A percentile compares a stretch with the other conserved stretches of the same genome.
Evolutionary conservation across 2,888 invertebrate genomes (phyloP).

Genomic region (Diplazon laetatorius): DNA sequence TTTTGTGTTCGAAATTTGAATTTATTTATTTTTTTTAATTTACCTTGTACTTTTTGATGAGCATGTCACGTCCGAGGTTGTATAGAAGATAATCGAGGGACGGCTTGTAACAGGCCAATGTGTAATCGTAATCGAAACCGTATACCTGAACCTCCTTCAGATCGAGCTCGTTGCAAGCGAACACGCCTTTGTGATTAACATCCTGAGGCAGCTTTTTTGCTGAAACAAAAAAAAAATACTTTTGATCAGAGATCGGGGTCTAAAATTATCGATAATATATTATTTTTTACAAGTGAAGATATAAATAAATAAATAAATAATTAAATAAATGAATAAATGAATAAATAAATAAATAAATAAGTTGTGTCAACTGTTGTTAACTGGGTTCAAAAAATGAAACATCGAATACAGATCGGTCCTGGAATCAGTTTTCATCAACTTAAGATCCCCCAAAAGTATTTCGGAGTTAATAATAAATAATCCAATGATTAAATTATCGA

Average conservation of each 20-base stretch:
- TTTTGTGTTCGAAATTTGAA: constrained; percentile 31
- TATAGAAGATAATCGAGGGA: constrained; percentile 95
- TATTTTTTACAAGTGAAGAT: neutral
- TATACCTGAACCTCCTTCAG: constrained; percentile 95
- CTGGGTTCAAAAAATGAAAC: neutral
- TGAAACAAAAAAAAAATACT: constrained; percentile 83
- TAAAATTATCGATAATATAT: neutral
- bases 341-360: too few species aligned
- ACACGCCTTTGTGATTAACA: constrained; percentile 94
- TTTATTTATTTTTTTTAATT: constrained; percentile 18
- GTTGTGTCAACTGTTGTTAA: too few species aligned
- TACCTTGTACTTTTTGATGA: constrained; percentile 95
- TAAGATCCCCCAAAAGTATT: too few species aligned
- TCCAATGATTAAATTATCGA: too few species aligned
- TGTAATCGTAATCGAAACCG: constrained; percentile 99
- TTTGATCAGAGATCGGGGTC: too few species aligned
- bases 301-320: constrained; percentile 7
- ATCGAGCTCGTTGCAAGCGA: constrained; percentile 98
- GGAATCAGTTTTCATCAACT: too few species aligned
- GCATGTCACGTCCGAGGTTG: constrained; percentile 92
- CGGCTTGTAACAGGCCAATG: constrained; percentile 96
- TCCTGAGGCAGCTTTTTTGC: constrained; percentile 94
- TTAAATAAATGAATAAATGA: too few species aligned
- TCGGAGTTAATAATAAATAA: too few species aligned
- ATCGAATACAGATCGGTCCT: too few species aligned